Conservation (phyloP, 2,888 invertebrate genomes). For the Cepaea hortensis region DNA sequence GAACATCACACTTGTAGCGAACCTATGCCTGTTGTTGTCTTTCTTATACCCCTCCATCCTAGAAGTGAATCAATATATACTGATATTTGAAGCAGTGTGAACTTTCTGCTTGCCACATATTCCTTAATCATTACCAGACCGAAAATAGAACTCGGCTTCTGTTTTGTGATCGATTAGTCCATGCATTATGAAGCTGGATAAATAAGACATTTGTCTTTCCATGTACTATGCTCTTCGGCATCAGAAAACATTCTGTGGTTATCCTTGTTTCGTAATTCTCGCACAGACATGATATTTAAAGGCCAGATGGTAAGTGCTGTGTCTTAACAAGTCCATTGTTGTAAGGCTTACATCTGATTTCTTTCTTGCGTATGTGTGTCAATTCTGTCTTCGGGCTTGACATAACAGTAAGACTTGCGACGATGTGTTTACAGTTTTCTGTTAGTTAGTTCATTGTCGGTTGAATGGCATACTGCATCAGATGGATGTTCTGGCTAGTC, state of each 20-base stretch:
- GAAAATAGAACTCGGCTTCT: conserved; percentile 10
- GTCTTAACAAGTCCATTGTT: background rate
- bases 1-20: too few species aligned
- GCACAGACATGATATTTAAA: conserved; percentile 14
- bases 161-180: background rate
- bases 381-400: background rate
- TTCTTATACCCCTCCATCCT: background rate
- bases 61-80: conserved; percentile 2
- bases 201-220: background rate
- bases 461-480: too few species aligned
- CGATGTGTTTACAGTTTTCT: background rate
- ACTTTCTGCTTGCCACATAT: conserved; percentile 8
- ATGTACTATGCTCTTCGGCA: background rate
- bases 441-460: too few species aligned
- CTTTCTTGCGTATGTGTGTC: background rate
- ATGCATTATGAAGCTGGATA: conserved; percentile 1
- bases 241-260: background rate
- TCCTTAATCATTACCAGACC: background rate
- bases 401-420: background rate
- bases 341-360: background rate
- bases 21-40: too few species aligned
- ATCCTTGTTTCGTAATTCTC: background rate
- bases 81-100: conserved; percentile 15
- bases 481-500: too few species aligned
- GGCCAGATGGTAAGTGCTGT: conserved; percentile 17